Evolutionary conservation across 2,113 vertebrate genomes (phyloP), one percentile per base, ranked within the genome.

Genomic region (Clarias gariepinus): DNA sequence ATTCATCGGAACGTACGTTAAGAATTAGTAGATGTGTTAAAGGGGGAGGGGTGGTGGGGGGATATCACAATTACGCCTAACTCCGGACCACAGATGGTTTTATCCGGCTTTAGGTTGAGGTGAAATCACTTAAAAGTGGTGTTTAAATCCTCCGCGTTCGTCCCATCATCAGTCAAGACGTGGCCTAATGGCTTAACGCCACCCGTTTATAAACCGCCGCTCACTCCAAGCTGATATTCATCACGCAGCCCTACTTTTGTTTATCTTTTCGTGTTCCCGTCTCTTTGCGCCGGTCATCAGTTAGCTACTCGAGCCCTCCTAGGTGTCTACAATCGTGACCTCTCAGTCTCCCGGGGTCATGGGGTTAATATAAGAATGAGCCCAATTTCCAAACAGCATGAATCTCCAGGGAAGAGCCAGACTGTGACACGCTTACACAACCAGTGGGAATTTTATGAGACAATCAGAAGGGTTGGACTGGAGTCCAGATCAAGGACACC

Each of bases 361-460:
- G 25, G 82, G 89, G 91, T 90, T 92, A 92, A 91, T 90, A 92
- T 91, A 91, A 92, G 89, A 91, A 90, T 82, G 87, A 89, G 87
- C 85, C 86, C 84, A 84, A 88, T 89, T 87, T 89, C 76, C 85
- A 90, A 92, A 90, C 88, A 91, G 85, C 80, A 64, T 87, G 68
- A 84, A 81, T 86, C 91, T 85, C 63, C 15, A 4, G 90, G 86
- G 91, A 81, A 23, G 57, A 36, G 21, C 30, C 13, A 21, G 28
- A 61, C 30, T 21, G 30, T 61, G 57, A 81, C 57, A 41, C 57
- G 30, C 57, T 81, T 61, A 41, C 21, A 41, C 58, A 23, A 41
- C 57, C 78, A 81, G 57, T 55, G 15, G 78, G 78, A 61, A 61
- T 57, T 60, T 61, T 41, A 61, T 36, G 30, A 61, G 78, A 23